Base-by-base conservation (phyloP, 2,113 vertebrate species). In the Podarcis raffonei region DNA sequence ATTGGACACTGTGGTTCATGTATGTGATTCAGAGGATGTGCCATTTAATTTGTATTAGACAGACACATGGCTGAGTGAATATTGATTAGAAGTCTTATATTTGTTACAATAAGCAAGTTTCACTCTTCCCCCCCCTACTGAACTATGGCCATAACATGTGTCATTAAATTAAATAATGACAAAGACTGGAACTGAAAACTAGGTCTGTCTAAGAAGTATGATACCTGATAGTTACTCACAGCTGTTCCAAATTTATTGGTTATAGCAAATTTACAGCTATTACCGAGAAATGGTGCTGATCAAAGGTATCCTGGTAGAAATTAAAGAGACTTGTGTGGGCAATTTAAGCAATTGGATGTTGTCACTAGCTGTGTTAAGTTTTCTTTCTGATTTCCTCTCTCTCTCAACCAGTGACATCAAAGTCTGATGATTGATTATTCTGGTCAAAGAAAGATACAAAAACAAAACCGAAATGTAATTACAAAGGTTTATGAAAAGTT, bases 121-220 rank as follows among this genome's bases (percentile, higher is more conserved):
- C 39, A 48, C 39, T 77, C 69, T 81, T 65, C 6, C 69, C 42
- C 27, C 32, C 20, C n/a, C 9, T 83, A 3, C 37, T 85, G 66
- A 11, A 39, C 53, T 25, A 48, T 62, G 35, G 39, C 42, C 57
- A 85, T 91, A 89, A 85, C 2, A 12, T 59, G 4, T 77, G 57
- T 27, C 30, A 62, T 87, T 91, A 87, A 81, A 66, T 76, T 82
- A 87, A 92, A 89, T 87, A 92, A 89, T 84, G 69, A 72, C 16
- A 90, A 90, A 89, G 71, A 18, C 53, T 35, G 74, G 79, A 89
- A 76, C 48, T 12, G 84, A 9, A 18, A 87, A 89, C 82, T 32
- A 71, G 1, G 69, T 53, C 69, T 78, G 5, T 2, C 39, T 87
- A 88, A 92, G 27, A 87, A 84, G 89, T 72, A 35, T 35, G 27